Evolutionary conservation across 2,797 vertebrate species (phyloP), one percentile per base, ranked within the genome.

Genomic region (Lates japonicus): DNA sequence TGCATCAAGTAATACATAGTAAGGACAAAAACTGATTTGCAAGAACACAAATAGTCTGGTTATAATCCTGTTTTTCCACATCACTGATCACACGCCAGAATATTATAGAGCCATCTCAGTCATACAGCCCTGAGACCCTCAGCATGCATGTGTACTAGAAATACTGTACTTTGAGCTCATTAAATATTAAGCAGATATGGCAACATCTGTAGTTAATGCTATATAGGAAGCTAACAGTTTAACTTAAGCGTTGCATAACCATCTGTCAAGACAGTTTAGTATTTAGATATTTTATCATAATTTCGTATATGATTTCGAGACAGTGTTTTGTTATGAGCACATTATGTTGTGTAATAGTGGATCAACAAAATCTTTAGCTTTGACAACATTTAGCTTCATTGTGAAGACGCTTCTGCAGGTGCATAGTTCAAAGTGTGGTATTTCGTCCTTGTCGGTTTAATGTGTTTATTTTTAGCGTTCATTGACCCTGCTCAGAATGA

Each of bases 381-480:
- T 54, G 20, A 29, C 11, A 61, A 41, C 61, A 7, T 52, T 9
- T 33, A 22, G 16, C 71, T 41, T 19, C 16, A 16, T 2, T 19
- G 13, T 60, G n/a, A 51, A 33, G 29, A 69, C 1, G 25, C 19
- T 63, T 61, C n/a, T 55, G 33, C 31, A 70, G 67, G 69, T 82
- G 80, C 31, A 52, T 12, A 39, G 66, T 70, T 80, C 20, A 70
- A 62, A 35, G 39, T 58, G 55, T 67, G 25, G 14, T 49, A 4
- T 64, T 81, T 77, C 67, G 52, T 77, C 57, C 52, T 16, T 76
- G 68, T 86, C 68, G 70, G 42, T 71, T 70, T 39, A 55, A 62
- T 60, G 52, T 81, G 82, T 84, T 80, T 90, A 84, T 92, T 92
- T 90, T 80, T 78, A 87, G 83, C 17, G 0, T 37, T 79, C 55